phyloP scores from a whole-genome alignment of 2,113 vertebrate species.

The Rhinolophus ferrumequinum region DNA sequence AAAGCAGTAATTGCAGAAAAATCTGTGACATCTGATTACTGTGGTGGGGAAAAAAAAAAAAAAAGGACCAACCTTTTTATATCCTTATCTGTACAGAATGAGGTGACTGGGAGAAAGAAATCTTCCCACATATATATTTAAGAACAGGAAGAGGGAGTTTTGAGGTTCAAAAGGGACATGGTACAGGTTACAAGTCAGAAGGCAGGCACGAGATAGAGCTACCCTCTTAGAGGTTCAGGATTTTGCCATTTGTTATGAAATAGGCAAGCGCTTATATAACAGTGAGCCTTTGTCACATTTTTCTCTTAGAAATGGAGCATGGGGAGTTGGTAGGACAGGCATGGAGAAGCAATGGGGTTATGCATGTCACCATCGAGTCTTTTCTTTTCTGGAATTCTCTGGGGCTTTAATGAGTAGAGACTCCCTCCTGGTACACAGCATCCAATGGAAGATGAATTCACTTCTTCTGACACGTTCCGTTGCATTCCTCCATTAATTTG shows the following conservation, averaged over 20 bases:
- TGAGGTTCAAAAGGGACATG: neutral
- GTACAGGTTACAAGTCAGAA: neutral
- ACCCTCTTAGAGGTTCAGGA: neutral
- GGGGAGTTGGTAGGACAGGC: rapidly evolving
- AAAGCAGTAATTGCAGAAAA: neutral
- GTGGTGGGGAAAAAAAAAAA: neutral
- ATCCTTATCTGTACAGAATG: neutral
- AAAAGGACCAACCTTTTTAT: neutral
- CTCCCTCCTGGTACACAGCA: rapidly evolving
- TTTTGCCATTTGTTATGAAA: neutral
- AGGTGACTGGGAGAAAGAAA: neutral
- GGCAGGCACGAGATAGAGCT: too few species aligned
- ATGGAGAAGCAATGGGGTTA: rapidly evolving
- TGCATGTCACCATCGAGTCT: rapidly evolving
- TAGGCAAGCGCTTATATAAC: rapidly evolving
- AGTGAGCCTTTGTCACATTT: rapidly evolving
- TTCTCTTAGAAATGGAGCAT: neutral
- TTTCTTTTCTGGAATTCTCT: rapidly evolving
- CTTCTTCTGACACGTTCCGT: neutral
- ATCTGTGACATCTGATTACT: neutral
- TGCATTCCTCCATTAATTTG: neutral
- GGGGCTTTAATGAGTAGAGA: rapidly evolving
- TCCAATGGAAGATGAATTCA: neutral
- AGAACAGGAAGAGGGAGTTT: neutral
- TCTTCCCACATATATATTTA: rapidly evolving